A percentile compares a stretch with the other conserved stretches of the same genome.
Conservation (phyloP, 2,888 invertebrate species). For the Eupelmus urozonus region DNA sequence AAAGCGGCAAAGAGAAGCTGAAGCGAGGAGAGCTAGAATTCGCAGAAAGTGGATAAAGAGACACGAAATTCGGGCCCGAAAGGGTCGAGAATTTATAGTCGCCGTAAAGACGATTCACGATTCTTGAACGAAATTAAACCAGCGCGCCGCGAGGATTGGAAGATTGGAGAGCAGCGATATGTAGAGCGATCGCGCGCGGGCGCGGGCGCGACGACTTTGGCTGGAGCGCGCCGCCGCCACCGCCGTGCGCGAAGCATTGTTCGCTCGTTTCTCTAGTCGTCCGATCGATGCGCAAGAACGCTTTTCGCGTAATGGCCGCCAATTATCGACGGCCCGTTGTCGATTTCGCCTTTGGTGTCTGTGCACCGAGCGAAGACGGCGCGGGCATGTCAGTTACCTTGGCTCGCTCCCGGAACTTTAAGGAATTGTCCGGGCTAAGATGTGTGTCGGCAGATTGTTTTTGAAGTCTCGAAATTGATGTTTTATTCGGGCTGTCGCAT, state of each 20-base stretch:
- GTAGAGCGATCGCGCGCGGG: conserved; percentile 44
- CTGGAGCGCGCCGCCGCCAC: background rate
- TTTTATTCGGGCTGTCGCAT: too few relatives aligned
- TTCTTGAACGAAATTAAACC: conserved; percentile 45
- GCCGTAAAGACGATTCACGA: conserved; percentile 52
- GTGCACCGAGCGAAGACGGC: background rate
- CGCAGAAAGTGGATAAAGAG: background rate
- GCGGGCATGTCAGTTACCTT: background rate
- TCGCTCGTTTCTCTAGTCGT: conserved; percentile 13
- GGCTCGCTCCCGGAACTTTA: background rate
- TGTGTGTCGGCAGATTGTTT: too few relatives aligned
- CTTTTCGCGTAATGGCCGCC: conserved; percentile 44
- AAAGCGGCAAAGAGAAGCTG: background rate
- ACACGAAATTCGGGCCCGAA: too few relatives aligned
- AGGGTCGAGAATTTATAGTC: conserved; percentile 50
- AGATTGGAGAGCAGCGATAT: conserved; percentile 47
- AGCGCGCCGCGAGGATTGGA: conserved; percentile 21
- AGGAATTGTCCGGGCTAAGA: background rate
- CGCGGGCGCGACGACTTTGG: background rate
- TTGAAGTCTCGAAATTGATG: too few relatives aligned
- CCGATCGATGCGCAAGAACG: too few relatives aligned
- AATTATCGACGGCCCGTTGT: conserved; percentile 43
- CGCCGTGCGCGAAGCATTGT: too few relatives aligned
- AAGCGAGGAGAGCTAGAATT: background rate
- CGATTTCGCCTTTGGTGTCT: conserved; percentile 23